Conservation (phyloP, 1,140 invertebrate genomes). For the Apis laboriosa region DNA sequence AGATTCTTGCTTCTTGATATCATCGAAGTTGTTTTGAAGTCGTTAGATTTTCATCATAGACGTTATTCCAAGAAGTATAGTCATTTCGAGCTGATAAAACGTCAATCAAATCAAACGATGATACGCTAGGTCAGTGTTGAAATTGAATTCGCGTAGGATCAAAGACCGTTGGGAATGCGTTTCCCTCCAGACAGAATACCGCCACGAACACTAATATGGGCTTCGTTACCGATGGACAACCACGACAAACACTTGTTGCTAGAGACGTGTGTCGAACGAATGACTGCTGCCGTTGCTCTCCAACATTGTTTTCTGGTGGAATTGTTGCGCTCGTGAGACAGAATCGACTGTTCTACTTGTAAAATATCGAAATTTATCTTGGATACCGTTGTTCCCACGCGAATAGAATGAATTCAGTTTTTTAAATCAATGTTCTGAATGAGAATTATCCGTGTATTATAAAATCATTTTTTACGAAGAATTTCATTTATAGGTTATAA, state of each 20-base stretch:
- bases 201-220: not conserved
- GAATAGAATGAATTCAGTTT: not conserved
- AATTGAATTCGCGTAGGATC: not conserved
- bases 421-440: not conserved
- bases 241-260: slow-evolving; percentile 59
- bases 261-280: slow-evolving; percentile 36
- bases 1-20: not conserved
- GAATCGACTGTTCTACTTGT: too few relatives aligned
- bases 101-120: not conserved
- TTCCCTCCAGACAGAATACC: not conserved
- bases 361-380: not conserved
- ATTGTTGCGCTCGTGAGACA: slow-evolving; percentile 9
- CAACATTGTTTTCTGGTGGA: not conserved
- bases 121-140: slow-evolving; percentile 23
- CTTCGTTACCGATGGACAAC: slow-evolving; percentile 17
- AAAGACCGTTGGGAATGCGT: not conserved
- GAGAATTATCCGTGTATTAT: too few relatives aligned
- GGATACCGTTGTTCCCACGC: not conserved
- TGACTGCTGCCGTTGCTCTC: not conserved
- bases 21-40: not conserved
- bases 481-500: not conserved
- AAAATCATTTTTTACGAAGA: too few relatives aligned
- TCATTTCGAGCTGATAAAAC: not conserved
- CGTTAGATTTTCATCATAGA: not conserved
- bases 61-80: too few relatives aligned